Evolutionary conservation across 2,888 invertebrate species (phyloP).

Genomic region (Papilio protenor): DNA sequence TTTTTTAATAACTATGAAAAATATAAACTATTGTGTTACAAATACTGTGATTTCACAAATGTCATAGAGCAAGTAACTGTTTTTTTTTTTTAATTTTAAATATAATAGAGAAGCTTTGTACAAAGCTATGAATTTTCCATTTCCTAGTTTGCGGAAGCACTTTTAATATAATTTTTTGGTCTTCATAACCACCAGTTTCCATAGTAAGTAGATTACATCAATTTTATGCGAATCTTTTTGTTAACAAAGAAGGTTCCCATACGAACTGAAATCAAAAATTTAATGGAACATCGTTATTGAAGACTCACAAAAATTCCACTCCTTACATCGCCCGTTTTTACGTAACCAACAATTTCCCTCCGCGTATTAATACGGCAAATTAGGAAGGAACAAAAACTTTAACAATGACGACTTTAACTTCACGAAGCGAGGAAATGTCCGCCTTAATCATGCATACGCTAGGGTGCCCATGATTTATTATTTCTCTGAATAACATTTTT

Average conservation of each 20-base stretch:
- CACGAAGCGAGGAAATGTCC: slow-evolving; percentile 26
- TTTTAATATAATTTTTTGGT: too few relatives aligned
- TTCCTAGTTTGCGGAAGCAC: too few relatives aligned
- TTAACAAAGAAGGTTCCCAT: neutral
- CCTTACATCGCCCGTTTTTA: slow-evolving; percentile 25
- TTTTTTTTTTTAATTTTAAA: too few relatives aligned
- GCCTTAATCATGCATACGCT: neutral
- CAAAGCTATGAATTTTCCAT: too few relatives aligned
- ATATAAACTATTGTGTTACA: too few relatives aligned
- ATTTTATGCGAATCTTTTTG: neutral
- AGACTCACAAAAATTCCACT: neutral
- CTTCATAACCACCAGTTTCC: neutral
- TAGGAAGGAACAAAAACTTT: slow-evolving; percentile 40
- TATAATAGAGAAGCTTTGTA: too few relatives aligned
- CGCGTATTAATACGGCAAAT: slow-evolving; percentile 32
- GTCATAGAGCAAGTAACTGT: too few relatives aligned
- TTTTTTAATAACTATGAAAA: neutral
- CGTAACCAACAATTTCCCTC: slow-evolving; percentile 32
- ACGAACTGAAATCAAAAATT: neutral
- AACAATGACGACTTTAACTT: slow-evolving; percentile 33
- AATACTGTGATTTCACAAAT: too few relatives aligned
- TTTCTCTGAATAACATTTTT: neutral
- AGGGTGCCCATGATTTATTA: slow-evolving; percentile 5
- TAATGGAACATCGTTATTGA: neutral
- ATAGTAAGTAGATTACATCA: neutral